Evolutionary conservation across 2,888 invertebrate genomes (phyloP), one percentile per base, ranked within the genome.

Genomic region (Isotomurus palustris): DNA sequence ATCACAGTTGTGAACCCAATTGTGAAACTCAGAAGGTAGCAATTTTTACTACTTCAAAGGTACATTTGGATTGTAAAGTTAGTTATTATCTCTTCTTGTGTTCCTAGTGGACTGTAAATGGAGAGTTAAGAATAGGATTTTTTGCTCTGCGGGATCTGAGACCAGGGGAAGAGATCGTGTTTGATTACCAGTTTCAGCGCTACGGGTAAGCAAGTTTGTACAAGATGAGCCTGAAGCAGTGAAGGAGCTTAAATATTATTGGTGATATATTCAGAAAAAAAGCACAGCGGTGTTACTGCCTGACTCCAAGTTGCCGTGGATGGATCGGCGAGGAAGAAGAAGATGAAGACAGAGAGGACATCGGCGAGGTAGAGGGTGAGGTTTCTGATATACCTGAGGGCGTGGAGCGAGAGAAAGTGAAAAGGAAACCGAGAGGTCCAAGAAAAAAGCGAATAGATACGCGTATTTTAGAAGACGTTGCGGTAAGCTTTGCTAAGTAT

Each of bases 1-100:
- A 99, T 77, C 99, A 99, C 75, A 95, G 95, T 44, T 99, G 99
- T 75, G 94, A 96, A 71, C 99, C 99, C 0, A 99, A 99, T 76
- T 91, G 95, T 3, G 94, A 94, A 78, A 97, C 97, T 0, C 96
- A 99, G 77, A 99, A 99, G 78, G 82, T 81, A 67, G 54, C 68
- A 50, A 32, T 32, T 32, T 32, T 32, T 32, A 10, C 14, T 32
- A 32, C 8, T 32, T 10, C 14, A 38, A 14, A 14, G 19, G 5
- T 38, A 38, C n/a, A 32, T 32, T 32, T 32, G 32, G n/a, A 40
- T 40, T 40, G n/a, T 40, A 19, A 40, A 6, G 2, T 47, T 40
- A 40, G 17, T 40, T 40, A 19, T 19, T 8, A 3, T 47, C 3
- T 47, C 5, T 25, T 29, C 17, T 44, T 17, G 19, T 44, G 17